Base-by-base conservation (phyloP, 2,888 invertebrate genomes). In the Cecidostiba fungosa region DNA sequence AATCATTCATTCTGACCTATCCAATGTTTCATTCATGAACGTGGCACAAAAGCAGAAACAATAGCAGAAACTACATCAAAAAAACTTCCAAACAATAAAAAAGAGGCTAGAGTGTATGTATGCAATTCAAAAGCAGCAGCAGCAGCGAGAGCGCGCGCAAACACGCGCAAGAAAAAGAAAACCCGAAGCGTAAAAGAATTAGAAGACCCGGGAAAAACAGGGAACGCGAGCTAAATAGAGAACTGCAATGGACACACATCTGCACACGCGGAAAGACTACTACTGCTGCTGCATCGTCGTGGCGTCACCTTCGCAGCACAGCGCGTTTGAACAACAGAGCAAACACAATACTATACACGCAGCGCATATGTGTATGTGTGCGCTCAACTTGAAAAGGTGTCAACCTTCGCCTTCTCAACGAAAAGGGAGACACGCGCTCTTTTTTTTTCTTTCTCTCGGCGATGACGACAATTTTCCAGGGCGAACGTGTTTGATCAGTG, bases 321-420 rank as follows among this genome's bases (percentile, higher is more conserved):
- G 69, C 66, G 82, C 88, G 88, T 88, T 90, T 91, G 89, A 89
- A 90, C 89, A 90, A 89, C 90, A 90, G 88, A 90, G 90, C 90
- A 90, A 91, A 91, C 90, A 89, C 90, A 90, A 90, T 89, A 89
- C n/a, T 89, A 89, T 87, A 89, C 88, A 89, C 88, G 83, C 88
- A 62, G 82, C 82, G 66, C 80, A 72, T 79, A 83, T 82, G 74
- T 85, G 84, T 81, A 86, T 88, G 88, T 88, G 84, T 87, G 85
- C 88, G 88, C 88, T 88, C 88, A 77, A 87, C 86, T 87, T 78
- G 82, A 89, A n/a, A n/a, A 91, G 90, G 89, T 90, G 90, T 90
- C 90, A 90, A 89, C 90, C 90, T 90, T 90, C 90, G 88, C 88
- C 88, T 87, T 88, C 89, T 91, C 88, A 29, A 66, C 66, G 26